Percentiles rank a stretch among this genome's conserved stretches.
These are phyloP conservation scores for Bolborhynchus lineola DNA, from an alignment of 2,113 vertebrate species.

Conservation along the genomic window DNA sequence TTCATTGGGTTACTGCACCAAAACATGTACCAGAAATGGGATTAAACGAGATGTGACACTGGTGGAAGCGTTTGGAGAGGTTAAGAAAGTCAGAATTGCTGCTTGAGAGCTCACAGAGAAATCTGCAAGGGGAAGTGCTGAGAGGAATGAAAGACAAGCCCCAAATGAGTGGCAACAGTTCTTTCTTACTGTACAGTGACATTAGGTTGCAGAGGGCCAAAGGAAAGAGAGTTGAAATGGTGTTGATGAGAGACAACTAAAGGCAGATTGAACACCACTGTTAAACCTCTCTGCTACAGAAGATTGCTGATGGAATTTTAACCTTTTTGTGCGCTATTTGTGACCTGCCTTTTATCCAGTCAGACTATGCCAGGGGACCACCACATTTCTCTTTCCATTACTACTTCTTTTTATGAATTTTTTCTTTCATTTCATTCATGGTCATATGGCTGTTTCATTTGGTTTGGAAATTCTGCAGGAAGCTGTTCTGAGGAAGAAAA, in stretches of 20 bases:
- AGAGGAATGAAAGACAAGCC: background rate
- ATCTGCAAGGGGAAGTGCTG: background rate
- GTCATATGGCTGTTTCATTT: accelerated
- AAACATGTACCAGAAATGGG: background rate
- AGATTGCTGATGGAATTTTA: background rate
- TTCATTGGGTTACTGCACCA: background rate
- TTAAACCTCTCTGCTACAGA: background rate
- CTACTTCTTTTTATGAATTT: background rate
- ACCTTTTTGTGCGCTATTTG: background rate
- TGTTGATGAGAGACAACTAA: background rate
- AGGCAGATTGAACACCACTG: background rate
- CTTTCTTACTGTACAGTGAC: background rate
- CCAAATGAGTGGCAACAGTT: background rate
- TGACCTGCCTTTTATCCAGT: background rate
- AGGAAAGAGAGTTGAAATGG: background rate
- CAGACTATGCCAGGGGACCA: background rate
- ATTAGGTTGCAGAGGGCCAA: background rate
- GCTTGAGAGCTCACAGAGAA: background rate
- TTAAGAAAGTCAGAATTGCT: background rate
- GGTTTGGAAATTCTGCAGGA: background rate
- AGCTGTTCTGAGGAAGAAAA: background rate
- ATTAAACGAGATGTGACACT: background rate
- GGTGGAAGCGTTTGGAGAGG: background rate
- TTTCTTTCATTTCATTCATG: background rate
- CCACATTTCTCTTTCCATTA: background rate